Evolutionary conservation across 2,888 invertebrate genomes (phyloP).

Genomic region (Cephus spinipes): DNA sequence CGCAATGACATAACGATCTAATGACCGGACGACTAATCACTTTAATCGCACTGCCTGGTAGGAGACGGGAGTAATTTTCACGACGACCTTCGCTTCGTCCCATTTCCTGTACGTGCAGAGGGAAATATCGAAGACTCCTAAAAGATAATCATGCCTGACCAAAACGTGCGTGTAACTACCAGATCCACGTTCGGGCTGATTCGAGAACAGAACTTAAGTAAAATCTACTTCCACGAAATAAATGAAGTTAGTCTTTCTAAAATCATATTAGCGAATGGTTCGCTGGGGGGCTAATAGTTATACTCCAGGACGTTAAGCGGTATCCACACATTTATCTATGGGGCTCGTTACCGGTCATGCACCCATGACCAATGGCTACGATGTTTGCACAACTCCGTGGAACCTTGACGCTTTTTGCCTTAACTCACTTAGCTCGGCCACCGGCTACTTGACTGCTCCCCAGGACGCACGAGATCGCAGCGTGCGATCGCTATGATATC

Average conservation of each 20-base stretch:
- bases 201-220: not conserved
- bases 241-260: not conserved
- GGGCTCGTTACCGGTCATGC: constrained; percentile 43
- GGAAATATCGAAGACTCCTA: not conserved
- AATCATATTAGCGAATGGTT: not conserved
- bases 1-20: constrained; percentile 37
- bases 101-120: not conserved
- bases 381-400: constrained; percentile 37
- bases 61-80: not conserved
- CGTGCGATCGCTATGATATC: constrained; percentile 41
- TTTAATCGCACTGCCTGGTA: constrained; percentile 25
- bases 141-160: not conserved
- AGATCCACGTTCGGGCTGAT: not conserved
- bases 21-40: constrained; percentile 37
- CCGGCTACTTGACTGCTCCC: constrained; percentile 35
- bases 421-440: constrained; percentile 23
- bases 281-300: not conserved
- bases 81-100: not conserved
- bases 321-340: constrained; percentile 19
- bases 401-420: constrained; percentile 46
- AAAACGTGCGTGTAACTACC: not conserved
- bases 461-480: constrained; percentile 39
- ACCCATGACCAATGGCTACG: constrained; percentile 38
- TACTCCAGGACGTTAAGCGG: constrained; percentile 14
- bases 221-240: not conserved